Base-by-base conservation (phyloP, 2,113 vertebrate genomes). In the Chrysochloris asiatica region DNA sequence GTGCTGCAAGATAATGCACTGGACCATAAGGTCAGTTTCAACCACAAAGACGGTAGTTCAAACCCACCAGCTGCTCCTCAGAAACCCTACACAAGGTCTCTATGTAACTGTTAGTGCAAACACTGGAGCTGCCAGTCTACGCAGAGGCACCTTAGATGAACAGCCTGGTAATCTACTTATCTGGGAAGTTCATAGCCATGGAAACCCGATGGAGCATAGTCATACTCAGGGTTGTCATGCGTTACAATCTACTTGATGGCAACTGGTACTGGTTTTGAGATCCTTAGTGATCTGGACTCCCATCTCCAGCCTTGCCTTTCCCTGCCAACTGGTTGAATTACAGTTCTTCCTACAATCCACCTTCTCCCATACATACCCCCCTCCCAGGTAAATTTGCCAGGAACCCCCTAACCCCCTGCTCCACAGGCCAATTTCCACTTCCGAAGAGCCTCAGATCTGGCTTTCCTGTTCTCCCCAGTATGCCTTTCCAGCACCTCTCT, bases 381-480 rank as follows among this genome's bases (percentile, higher is more conserved):
- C n/a, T n/a, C n/a, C n/a, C n/a, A n/a, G n/a, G 38, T 78, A 1
- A 21, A 41, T 54, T 88, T 59, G 76, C 54, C 73, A 80, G 61
- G 43, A 61, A 45, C 38, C 65, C 36, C 17, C 61, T 45, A 28
- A 33, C 52, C 38, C 28, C 17, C 45, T 33, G 33, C 33, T 75
- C 71, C 61, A 43, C 80, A 43, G 52, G 72, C 65, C 73, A 69
- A 56, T 59, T 95, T 76, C 65, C 50, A 79, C 76, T 72, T 56
- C 47, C 67, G 38, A 59, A 3, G 1, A 63, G 30, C 79, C 45
- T 82, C 43, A 54, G 61, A 50, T 65, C 77, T 54, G 41, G 19
- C 28, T 59, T 83, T 36, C 11, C 71, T 83, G 54, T 79, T 69
- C 59, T 56, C 17, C 41, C 36, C 0, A 10, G 36, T 77, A 72